Conservation (phyloP, 2,113 vertebrate species). For the Thunnus thynnus region DNA sequence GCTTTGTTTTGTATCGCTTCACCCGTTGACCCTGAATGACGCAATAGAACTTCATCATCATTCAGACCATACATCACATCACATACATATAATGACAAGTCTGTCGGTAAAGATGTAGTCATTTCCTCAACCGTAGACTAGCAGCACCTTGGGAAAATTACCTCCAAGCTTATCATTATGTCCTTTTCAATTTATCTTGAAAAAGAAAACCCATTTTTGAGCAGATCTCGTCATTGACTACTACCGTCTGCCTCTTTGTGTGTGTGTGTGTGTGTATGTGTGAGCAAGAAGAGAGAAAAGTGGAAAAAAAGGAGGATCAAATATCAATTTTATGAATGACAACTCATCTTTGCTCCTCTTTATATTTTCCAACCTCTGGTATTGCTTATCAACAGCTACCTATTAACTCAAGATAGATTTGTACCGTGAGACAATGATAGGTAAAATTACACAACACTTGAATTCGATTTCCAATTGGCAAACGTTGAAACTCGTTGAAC, state of each 20-base stretch:
- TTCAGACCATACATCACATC: not conserved
- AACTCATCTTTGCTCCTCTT: not conserved
- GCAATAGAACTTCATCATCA: not conserved
- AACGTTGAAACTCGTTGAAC: not conserved
- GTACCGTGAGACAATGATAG: not conserved
- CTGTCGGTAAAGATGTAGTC: not conserved
- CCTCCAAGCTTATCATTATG: not conserved
- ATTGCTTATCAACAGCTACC: not conserved
- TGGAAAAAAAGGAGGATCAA: not conserved
- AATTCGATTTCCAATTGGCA: constrained; percentile 10
- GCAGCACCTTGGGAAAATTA: not conserved
- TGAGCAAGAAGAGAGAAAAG: not conserved
- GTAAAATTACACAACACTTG: not conserved
- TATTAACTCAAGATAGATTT: not conserved
- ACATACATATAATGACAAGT: not conserved
- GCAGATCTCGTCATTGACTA: not conserved
- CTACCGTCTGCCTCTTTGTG: not conserved
- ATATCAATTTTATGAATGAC: not conserved
- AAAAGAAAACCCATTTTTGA: not conserved
- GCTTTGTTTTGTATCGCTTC: not conserved
- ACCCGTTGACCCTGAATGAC: not conserved
- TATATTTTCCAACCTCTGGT: not conserved
- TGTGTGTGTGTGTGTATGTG: too few relatives aligned
- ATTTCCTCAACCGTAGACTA: not conserved
- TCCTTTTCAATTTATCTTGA: not conserved